A percentile compares a stretch with the other conserved stretches of the same genome.
phyloP scores from a whole-genome alignment of 2,888 invertebrate genomes.

The Eilema depressum region DNA sequence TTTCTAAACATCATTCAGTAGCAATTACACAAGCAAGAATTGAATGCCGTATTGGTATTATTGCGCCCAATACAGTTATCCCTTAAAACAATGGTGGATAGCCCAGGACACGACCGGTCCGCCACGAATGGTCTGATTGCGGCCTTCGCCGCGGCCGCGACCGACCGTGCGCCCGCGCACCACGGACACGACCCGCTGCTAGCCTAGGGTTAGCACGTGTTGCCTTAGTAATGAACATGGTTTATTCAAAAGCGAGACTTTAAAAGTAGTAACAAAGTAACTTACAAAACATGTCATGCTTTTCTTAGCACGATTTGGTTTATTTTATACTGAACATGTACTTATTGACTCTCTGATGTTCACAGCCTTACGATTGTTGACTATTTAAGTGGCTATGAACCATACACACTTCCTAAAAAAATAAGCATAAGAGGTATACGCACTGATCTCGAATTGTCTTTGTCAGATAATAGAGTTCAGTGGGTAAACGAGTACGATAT shows the following conservation, averaged over 20 bases:
- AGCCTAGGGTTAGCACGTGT: background rate
- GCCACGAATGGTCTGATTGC: constrained; percentile 5
- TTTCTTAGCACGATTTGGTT: background rate
- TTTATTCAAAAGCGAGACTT: background rate
- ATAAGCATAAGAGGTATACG: background rate
- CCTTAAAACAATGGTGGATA: constrained; percentile 30
- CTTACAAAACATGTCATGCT: background rate
- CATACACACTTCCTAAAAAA: too few species aligned
- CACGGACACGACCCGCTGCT: background rate
- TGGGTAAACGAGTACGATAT: too few species aligned
- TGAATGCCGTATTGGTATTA: background rate
- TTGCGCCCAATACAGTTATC: constrained; percentile 28
- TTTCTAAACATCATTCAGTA: background rate
- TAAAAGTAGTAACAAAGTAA: background rate
- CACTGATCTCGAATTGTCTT: too few species aligned
- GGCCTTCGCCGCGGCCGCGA: constrained; percentile 28
- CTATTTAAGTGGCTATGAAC: too few species aligned
- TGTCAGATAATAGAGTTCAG: too few species aligned
- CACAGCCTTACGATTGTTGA: background rate
- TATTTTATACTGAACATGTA: background rate
- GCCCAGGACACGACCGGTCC: constrained; percentile 26
- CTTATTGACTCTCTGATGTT: too few species aligned
- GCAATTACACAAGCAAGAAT: background rate
- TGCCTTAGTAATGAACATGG: background rate
- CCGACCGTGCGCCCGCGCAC: constrained; percentile 18